Percentiles rank a stretch among this genome's conserved stretches.
phyloP scores from a whole-genome alignment of 2,888 invertebrate species.

The Gortyna flavago region DNA sequence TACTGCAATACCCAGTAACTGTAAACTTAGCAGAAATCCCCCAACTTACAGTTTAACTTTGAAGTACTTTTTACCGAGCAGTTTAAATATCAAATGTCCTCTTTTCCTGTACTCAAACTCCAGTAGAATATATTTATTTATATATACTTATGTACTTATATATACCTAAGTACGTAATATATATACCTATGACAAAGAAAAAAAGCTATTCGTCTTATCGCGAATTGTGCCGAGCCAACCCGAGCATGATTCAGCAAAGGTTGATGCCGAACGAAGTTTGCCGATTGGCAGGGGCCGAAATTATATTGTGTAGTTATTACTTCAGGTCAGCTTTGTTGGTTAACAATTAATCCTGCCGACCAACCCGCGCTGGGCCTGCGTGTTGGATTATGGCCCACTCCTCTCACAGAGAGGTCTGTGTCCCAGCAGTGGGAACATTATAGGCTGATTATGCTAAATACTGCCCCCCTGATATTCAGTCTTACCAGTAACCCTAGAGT shows the following conservation, averaged over 20 bases:
- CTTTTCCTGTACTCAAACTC: conserved; percentile 38
- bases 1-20: conserved; percentile 22
- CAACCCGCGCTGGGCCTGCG: neutral
- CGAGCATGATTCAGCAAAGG: neutral
- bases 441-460: neutral
- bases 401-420: neutral
- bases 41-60: conserved; percentile 14
- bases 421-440: neutral
- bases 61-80: neutral
- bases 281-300: neutral
- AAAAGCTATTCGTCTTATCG: too few relatives aligned
- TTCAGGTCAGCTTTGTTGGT: neutral
- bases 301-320: neutral
- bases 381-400: neutral
- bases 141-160: too few relatives aligned
- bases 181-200: neutral
- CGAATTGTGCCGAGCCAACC: neutral
- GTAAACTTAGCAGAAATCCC: conserved; percentile 20
- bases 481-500: neutral
- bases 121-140: conserved; percentile 37
- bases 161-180: too few relatives aligned
- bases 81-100: too few relatives aligned
- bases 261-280: neutral
- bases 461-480: neutral
- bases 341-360: neutral